Base-by-base conservation (phyloP, 2,113 vertebrate genomes). In the Marmota monax region DNA sequence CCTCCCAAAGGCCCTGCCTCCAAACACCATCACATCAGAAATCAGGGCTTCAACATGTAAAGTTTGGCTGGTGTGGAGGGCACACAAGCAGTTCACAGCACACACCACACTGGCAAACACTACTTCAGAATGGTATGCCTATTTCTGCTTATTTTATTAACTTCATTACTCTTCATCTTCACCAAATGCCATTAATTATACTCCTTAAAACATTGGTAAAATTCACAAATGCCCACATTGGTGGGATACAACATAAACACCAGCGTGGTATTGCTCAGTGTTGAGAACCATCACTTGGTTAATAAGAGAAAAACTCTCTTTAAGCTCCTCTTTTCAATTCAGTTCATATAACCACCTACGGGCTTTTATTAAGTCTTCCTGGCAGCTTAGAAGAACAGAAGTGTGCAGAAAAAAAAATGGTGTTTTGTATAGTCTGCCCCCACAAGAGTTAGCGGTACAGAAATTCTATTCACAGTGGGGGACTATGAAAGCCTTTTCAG, bases 401-500 rank as follows among this genome's bases (percentile, higher is more conserved):
- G 17, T 32, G 1, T 87, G 14, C 45, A 87, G 27, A 51, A 48
- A 51, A 45, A 42, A 45, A 65, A 94, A 63, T 73, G 87, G 78
- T 96, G 95, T 90, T 98, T 98, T 97, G 96, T 94, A 84, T 93
- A 96, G 84, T 96, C 90, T 98, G 95, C 58, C 95, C 72, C 53
- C 77, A 1, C 27, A 97, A 8, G 95, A 65, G 92, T 97, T n/a
- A 86, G 80, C 97, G 88, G 96, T 95, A 98, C 95, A 98, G 98
- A 97, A 98, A 96, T 98, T 78, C 95, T 92, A 70, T 88, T 97
- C 96, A 94, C 69, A 90, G 80, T 53, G 27, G 83, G 92, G 29
- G 25, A 79, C 82, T 94, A 92, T 34, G 96, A 97, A 98, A 98
- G 97, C 13, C 96, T 96, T 92, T 90, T 97, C 32, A 98, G 96